These are phyloP conservation scores for Laterallus jamaicensis DNA, from an alignment of 2,113 vertebrate genomes.

Conservation along the genomic window DNA sequence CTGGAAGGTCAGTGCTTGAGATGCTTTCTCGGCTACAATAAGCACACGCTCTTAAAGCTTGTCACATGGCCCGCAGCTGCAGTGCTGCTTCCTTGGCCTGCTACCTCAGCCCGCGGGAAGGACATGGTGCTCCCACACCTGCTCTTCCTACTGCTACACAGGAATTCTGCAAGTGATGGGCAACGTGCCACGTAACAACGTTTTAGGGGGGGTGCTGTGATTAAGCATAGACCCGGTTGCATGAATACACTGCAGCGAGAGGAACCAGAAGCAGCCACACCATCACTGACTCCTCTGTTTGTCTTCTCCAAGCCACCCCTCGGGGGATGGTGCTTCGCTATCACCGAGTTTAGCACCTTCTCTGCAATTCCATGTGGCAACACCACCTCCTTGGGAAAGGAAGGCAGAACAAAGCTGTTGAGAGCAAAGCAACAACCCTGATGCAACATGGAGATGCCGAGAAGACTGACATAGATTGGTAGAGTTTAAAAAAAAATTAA, in stretches of 20 bases:
- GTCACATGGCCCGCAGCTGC: slow-evolving; percentile 32
- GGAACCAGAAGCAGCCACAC: not conserved
- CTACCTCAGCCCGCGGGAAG: not conserved
- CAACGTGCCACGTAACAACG: not conserved
- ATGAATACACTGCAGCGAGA: not conserved
- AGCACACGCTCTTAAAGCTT: not conserved
- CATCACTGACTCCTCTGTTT: not conserved
- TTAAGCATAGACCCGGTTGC: not conserved
- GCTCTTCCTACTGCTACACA: not conserved
- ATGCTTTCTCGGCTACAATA: not conserved
- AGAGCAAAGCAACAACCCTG: not conserved
- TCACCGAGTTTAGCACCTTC: not conserved
- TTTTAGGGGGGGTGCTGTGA: not conserved
- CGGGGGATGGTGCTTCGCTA: not conserved
- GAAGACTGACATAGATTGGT: not conserved
- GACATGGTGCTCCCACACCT: not conserved
- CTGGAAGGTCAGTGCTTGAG: slow-evolving; percentile 5
- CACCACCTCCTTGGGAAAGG: not conserved
- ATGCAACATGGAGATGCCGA: not conserved
- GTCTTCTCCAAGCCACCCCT: not conserved
- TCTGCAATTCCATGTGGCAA: not conserved
- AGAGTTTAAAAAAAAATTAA: not conserved
- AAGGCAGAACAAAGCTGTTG: not conserved
- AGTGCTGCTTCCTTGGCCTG: not conserved
- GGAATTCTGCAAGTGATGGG: not conserved